Percentiles rank a stretch among this genome's conserved stretches.
Evolutionary conservation across 2,113 vertebrate genomes (phyloP).

Genomic region (Hypocryptadius cinnamomeus): DNA sequence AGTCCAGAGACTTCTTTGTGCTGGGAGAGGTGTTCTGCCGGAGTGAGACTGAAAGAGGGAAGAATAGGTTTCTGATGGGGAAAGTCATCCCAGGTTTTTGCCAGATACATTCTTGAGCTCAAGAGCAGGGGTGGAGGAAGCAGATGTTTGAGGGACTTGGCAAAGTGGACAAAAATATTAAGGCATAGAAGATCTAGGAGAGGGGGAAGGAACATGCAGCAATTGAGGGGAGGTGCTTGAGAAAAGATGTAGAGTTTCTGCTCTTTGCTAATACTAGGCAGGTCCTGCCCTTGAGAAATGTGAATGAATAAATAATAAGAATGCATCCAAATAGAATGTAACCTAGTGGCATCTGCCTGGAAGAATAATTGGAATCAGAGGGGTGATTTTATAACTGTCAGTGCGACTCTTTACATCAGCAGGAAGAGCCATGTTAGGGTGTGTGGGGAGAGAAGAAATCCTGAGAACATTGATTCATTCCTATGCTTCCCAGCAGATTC

Average conservation of each 20-base stretch:
- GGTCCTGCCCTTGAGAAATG: background rate
- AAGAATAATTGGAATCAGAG: background rate
- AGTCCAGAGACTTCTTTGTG: background rate
- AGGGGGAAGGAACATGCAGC: background rate
- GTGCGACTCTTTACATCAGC: background rate
- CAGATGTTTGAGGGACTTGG: conserved; percentile 44
- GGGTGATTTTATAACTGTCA: background rate
- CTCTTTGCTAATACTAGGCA: background rate
- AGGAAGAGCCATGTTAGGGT: background rate
- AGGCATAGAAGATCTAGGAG: background rate
- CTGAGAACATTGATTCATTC: background rate
- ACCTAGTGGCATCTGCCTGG: background rate
- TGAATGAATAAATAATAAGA: background rate
- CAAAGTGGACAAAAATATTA: conserved; percentile 20
- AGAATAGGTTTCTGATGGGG: background rate
- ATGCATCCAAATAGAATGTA: background rate
- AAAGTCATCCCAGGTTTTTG: background rate
- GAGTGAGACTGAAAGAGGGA: background rate
- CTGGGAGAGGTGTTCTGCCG: background rate
- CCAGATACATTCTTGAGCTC: conserved; percentile 9
- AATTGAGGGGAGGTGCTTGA: background rate
- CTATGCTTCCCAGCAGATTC: background rate
- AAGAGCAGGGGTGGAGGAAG: background rate
- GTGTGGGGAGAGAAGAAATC: background rate
- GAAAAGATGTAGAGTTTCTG: background rate